A percentile compares a stretch with the other conserved stretches of the same genome.
Evolutionary conservation across 2,113 vertebrate species (phyloP).

Genomic region (Ceyx melanurus): DNA sequence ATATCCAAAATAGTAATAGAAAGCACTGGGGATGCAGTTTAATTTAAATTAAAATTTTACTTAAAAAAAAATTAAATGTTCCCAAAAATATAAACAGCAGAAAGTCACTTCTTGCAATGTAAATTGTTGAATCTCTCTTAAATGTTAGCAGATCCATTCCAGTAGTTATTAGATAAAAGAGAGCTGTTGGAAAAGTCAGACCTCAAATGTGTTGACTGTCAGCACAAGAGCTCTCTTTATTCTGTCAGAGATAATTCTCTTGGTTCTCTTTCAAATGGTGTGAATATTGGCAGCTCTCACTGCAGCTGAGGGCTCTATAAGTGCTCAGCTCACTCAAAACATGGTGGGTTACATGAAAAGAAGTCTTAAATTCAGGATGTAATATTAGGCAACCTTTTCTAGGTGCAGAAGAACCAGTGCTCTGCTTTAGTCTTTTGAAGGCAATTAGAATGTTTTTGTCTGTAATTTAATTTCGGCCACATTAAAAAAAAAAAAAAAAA

Average conservation of each 20-base stretch:
- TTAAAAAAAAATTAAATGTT: background rate
- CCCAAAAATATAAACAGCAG: background rate
- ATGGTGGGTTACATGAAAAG: background rate
- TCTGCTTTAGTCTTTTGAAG: background rate
- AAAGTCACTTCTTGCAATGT: background rate
- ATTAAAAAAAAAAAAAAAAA: background rate
- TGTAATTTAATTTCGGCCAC: background rate
- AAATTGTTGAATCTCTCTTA: background rate
- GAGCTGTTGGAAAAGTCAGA: background rate
- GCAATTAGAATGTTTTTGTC: background rate
- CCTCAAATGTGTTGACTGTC: background rate
- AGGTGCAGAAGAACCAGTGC: background rate
- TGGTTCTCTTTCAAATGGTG: background rate
- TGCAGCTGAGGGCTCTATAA: background rate
- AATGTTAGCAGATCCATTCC: background rate
- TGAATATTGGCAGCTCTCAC: background rate
- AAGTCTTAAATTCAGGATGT: background rate
- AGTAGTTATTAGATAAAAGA: background rate
- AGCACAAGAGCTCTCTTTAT: background rate
- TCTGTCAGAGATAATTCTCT: background rate
- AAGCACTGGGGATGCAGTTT: background rate
- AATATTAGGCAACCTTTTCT: background rate
- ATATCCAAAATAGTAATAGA: background rate
- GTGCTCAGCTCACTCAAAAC: background rate
- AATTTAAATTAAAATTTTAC: background rate